Evolutionary conservation across 64 coral and sea anemone species (phyloP).

Genomic region (Montipora capricornis): DNA sequence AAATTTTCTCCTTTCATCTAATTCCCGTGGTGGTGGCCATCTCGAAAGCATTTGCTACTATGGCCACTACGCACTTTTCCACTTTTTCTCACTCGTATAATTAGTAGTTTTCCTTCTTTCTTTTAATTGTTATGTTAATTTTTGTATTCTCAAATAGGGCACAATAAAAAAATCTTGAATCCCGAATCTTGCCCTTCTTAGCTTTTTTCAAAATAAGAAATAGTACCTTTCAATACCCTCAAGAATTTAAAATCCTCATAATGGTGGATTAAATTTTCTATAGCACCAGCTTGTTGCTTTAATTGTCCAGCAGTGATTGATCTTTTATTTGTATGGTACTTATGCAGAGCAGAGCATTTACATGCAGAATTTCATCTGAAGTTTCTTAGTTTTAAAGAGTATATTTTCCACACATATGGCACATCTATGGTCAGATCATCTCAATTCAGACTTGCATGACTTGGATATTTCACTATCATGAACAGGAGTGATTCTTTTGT

Average conservation of each 20-base stretch:
- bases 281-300: not conserved
- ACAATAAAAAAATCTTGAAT: too few relatives aligned
- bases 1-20: too few relatives aligned
- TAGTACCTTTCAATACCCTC: conserved; percentile 24
- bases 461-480: conserved; percentile 60
- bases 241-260: conserved; percentile 22
- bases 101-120: too few relatives aligned
- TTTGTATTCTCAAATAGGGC: too few relatives aligned
- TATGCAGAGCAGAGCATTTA: conserved; percentile 1
- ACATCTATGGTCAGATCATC: conserved; percentile 8
- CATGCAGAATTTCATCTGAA: conserved; percentile 48
- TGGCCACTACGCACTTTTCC: too few relatives aligned
- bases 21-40: too few relatives aligned
- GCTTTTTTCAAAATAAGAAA: conserved; percentile 67
- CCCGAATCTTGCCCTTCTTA: not conserved
- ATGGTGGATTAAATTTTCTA: not conserved
- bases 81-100: too few relatives aligned
- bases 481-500: not conserved
- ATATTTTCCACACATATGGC: conserved; percentile 20
- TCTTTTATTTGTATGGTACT: not conserved
- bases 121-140: too few relatives aligned
- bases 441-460: conserved; percentile 18
- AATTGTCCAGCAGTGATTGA: conserved; percentile 43
- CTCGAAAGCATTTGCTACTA: too few relatives aligned
- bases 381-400: conserved; percentile 27